phyloP scores from a whole-genome alignment of 2,888 invertebrate species.

The Stegophylla sp. region DNA sequence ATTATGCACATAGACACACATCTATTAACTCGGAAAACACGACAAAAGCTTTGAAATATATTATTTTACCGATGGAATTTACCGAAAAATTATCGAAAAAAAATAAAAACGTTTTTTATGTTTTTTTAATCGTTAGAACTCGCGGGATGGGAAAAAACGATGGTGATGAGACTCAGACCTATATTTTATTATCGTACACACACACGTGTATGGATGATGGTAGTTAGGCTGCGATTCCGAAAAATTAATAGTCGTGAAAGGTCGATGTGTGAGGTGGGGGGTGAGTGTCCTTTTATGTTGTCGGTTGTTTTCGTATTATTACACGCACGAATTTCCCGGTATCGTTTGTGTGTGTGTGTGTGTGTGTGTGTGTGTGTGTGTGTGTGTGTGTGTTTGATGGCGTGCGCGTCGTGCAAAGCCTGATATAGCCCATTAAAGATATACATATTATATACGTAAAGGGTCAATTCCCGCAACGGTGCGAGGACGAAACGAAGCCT shows the following conservation, averaged over 20 bases:
- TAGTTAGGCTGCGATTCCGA: constrained; percentile 2
- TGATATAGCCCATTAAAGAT: constrained; percentile 24
- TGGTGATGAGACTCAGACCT: background rate
- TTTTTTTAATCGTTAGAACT: background rate
- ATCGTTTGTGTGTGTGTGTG: background rate
- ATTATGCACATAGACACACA: no score
- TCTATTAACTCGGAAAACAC: no score
- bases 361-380: background rate
- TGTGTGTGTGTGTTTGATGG: constrained; percentile 16
- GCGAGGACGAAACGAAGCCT: background rate
- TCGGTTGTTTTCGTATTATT: constrained; percentile 52
- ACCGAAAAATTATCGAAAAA: no score
- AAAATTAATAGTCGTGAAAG: constrained; percentile 48
- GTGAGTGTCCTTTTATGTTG: constrained; percentile 31
- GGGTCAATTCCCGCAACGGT: constrained; percentile 17
- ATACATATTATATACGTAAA: constrained; percentile 11
- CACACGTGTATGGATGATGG: constrained; percentile 7
- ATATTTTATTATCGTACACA: background rate
- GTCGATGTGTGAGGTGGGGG: background rate
- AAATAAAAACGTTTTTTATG: no score
- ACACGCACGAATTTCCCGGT: constrained; percentile 47
- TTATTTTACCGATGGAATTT: no score
- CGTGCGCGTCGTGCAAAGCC: constrained; percentile 25
- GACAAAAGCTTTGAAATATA: no score
- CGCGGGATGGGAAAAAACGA: background rate